Evolutionary conservation across 2,888 invertebrate genomes (phyloP).

Genomic region (Melangyna quadrimaculata): DNA sequence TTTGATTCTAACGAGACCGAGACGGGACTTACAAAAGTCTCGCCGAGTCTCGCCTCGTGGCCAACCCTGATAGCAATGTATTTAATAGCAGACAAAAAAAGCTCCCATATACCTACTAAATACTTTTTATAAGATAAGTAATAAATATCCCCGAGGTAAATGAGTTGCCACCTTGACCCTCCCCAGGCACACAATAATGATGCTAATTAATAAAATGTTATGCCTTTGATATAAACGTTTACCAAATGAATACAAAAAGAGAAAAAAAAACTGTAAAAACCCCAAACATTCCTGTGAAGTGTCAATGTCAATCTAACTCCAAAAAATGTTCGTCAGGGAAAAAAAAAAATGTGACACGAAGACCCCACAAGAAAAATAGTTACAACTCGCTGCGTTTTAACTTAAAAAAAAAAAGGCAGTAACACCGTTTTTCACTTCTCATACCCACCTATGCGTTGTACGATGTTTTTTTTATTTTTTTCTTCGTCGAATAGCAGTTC

Average conservation of each 20-base stretch:
- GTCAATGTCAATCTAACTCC: constrained; percentile 65
- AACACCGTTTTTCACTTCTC: constrained; percentile 61
- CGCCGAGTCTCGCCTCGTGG: too few relatives aligned
- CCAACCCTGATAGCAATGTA: too few relatives aligned
- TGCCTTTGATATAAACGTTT: constrained; percentile 49
- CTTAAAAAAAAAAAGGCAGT: constrained; percentile 9
- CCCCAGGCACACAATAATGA: constrained; percentile 4
- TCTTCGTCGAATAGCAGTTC: constrained; percentile 43
- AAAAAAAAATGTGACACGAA: constrained; percentile 50
- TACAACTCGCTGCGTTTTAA: constrained; percentile 64
- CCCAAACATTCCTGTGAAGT: constrained; percentile 48
- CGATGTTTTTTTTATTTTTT: constrained; percentile 10
- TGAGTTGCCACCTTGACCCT: constrained; percentile 16
- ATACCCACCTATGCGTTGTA: constrained; percentile 3
- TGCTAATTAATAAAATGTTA: constrained; percentile 42
- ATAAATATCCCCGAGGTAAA: neutral
- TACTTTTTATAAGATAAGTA: neutral
- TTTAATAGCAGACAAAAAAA: too few relatives aligned
- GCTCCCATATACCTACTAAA: neutral
- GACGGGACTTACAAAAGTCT: too few relatives aligned
- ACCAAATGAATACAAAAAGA: neutral
- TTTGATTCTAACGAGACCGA: too few relatives aligned
- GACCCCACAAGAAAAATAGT: constrained; percentile 68
- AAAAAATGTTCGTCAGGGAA: constrained; percentile 20
- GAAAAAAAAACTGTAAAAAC: constrained; percentile 4